A percentile compares a stretch with the other conserved stretches of the same genome.
Conservation (phyloP, 2,888 invertebrate species). For the Neuroscelio doddi region DNA sequence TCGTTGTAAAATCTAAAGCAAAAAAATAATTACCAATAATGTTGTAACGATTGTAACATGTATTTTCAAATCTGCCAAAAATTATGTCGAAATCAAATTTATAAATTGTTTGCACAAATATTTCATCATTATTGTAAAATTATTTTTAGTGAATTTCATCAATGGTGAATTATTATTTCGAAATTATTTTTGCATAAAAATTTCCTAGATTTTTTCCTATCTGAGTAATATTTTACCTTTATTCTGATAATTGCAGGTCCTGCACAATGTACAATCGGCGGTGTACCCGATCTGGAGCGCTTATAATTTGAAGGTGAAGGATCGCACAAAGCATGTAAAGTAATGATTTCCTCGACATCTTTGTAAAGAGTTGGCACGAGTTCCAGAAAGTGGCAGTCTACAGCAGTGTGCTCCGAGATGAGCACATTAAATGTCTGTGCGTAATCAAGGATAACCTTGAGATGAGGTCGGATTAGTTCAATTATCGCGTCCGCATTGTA, state of each 20-base stretch:
- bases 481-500: constrained; percentile 71
- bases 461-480: constrained; percentile 71
- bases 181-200: too few species aligned
- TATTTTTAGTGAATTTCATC: too few species aligned
- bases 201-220: too few species aligned
- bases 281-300: constrained; percentile 67
- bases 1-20: too few species aligned
- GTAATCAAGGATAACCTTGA: constrained; percentile 72
- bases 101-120: too few species aligned
- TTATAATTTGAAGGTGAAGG: constrained; percentile 62
- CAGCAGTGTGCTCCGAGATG: constrained; percentile 78
- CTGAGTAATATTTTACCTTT: too few species aligned
- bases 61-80: too few species aligned
- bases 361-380: constrained; percentile 77
- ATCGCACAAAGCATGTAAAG: constrained; percentile 75
- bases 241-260: constrained; percentile 77
- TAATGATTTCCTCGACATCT: constrained; percentile 73
- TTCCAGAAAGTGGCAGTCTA: constrained; percentile 79
- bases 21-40: too few species aligned
- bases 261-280: constrained; percentile 75
- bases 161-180: too few species aligned
- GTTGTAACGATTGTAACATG: too few species aligned
- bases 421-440: constrained; percentile 76
- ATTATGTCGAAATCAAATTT: too few species aligned
- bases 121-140: too few species aligned